Conservation (phyloP, 2,113 vertebrate genomes). For the Phoenicopterus ruber region DNA sequence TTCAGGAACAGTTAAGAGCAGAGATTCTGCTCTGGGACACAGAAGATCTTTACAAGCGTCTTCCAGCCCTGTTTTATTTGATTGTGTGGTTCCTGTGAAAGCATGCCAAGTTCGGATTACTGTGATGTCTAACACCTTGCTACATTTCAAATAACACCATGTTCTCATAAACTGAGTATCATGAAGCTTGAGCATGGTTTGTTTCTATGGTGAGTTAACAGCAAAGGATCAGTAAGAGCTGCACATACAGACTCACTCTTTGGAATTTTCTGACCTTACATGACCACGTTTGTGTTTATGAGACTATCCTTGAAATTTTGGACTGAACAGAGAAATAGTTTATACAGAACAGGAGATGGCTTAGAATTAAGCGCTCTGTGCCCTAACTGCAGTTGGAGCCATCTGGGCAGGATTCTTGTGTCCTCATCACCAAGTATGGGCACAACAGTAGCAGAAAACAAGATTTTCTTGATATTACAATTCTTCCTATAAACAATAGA, state of each 20-base stretch:
- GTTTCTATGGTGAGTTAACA: constrained; percentile 49
- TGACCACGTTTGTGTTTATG: neutral
- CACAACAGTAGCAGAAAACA: neutral
- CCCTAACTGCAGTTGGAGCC: neutral
- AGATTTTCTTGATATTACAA: neutral
- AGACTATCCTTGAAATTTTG: neutral
- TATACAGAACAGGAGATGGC: neutral
- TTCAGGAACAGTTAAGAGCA: neutral
- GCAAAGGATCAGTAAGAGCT: neutral
- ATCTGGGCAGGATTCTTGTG: neutral
- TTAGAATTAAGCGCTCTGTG: neutral
- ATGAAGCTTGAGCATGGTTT: constrained; percentile 16
- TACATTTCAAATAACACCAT: constrained; percentile 54
- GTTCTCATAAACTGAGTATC: constrained; percentile 35
- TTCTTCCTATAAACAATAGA: neutral
- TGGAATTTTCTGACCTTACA: constrained; percentile 14
- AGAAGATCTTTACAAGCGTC: neutral
- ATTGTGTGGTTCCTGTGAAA: neutral
- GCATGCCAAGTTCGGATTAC: constrained; percentile 25
- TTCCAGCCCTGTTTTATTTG: neutral
- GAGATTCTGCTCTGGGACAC: neutral
- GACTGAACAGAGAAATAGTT: neutral
- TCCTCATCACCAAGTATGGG: neutral
- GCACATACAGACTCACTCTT: neutral
- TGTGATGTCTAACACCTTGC: constrained; percentile 42